A percentile compares a stretch with the other conserved stretches of the same genome.
Conservation (phyloP, 2,888 invertebrate genomes). For the Andrena praecox region DNA sequence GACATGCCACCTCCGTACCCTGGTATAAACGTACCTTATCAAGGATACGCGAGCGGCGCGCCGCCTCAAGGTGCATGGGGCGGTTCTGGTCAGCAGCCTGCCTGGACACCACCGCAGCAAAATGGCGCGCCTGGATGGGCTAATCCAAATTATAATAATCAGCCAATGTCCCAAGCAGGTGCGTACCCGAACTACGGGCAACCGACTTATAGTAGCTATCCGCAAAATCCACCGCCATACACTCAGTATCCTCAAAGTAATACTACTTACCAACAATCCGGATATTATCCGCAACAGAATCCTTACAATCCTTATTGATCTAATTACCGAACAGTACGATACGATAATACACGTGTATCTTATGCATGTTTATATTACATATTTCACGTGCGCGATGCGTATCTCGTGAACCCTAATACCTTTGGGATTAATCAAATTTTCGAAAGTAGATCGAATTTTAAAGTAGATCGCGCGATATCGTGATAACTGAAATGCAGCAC, state of each 20-base stretch:
- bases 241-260: slow-evolving; percentile 73
- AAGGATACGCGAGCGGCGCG: slow-evolving; percentile 81
- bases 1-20: slow-evolving; percentile 98
- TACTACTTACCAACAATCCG: slow-evolving; percentile 57
- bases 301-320: slow-evolving; percentile 77
- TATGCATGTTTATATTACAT: slow-evolving; percentile 31
- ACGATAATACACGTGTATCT: slow-evolving; percentile 8
- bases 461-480: neutral
- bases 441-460: neutral
- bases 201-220: slow-evolving; percentile 77
- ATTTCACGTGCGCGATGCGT: slow-evolving; percentile 3
- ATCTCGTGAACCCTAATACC: neutral
- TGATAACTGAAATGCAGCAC: slow-evolving; percentile 10
- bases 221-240: slow-evolving; percentile 81
- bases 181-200: slow-evolving; percentile 82
- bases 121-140: slow-evolving; percentile 82
- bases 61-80: slow-evolving; percentile 79
- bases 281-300: slow-evolving; percentile 76
- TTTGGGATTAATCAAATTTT: neutral
- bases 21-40: slow-evolving; percentile 89
- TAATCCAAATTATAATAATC: slow-evolving; percentile 82
- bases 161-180: slow-evolving; percentile 84
- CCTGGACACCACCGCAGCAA: slow-evolving; percentile 79
- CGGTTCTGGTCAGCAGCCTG: slow-evolving; percentile 71
- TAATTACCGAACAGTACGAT: slow-evolving; percentile 65